Conservation (phyloP, 2,797 vertebrate genomes). For the Trachops cirrhosus region DNA sequence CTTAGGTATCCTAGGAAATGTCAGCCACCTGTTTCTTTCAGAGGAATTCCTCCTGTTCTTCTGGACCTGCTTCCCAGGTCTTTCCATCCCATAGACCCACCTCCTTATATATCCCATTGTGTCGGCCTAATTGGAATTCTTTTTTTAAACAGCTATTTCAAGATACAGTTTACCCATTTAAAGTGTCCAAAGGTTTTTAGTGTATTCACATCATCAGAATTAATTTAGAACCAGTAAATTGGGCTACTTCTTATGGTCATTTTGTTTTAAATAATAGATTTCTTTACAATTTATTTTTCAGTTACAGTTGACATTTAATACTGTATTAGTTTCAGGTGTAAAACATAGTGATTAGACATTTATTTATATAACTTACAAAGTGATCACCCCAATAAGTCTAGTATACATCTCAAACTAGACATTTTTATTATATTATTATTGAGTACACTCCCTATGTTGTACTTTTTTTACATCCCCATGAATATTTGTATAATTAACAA, state of each 20-base stretch:
- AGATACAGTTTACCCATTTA: not conserved
- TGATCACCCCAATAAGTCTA: too few relatives aligned
- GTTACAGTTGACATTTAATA: too few relatives aligned
- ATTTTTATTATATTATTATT: too few relatives aligned
- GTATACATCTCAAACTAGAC: too few relatives aligned
- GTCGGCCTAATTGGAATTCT: not conserved
- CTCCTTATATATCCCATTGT: not conserved
- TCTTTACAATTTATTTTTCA: not conserved
- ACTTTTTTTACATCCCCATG: not conserved
- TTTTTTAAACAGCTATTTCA: not conserved
- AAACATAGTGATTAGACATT: too few relatives aligned
- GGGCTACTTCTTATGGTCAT: not conserved
- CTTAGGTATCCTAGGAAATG: not conserved
- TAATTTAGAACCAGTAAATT: not conserved
- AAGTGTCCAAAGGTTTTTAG: not conserved
- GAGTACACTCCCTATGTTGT: not conserved
- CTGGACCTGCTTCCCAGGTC: not conserved
- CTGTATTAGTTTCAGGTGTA: too few relatives aligned
- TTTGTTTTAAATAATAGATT: not conserved
- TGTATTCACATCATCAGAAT: not conserved
- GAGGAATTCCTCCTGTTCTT: not conserved
- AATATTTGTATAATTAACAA: not conserved
- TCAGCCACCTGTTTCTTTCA: not conserved
- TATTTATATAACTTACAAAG: too few relatives aligned
- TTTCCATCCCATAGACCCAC: not conserved